phyloP scores from a whole-genome alignment of 35 echinoderm and acorn worm genomes.

The Chiridota heheva region DNA sequence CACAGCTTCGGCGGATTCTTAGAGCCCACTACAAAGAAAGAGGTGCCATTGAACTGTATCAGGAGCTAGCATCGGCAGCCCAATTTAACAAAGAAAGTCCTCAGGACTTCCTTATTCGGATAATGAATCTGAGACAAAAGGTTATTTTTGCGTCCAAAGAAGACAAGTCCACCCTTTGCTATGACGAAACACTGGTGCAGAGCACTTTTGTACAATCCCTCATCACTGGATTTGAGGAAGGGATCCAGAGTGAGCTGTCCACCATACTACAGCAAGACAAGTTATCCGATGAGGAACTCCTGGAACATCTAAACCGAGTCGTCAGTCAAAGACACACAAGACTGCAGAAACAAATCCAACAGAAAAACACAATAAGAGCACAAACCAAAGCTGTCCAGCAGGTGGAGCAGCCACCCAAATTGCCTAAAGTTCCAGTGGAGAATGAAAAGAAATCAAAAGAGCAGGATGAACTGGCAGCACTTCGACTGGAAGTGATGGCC shows the following conservation, averaged over 20 bases:
- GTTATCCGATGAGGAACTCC: constrained; percentile 30
- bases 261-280: not conserved
- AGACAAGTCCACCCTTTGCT: not conserved
- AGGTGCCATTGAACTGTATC: constrained; percentile 51
- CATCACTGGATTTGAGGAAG: constrained; percentile 37
- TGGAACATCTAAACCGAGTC: constrained; percentile 20
- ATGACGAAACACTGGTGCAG: constrained; percentile 41
- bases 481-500: no score
- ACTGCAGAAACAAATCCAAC: constrained; percentile 2
- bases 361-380: no score
- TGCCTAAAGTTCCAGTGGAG: no score
- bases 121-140: constrained; percentile 51
- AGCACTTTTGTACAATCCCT: constrained; percentile 49
- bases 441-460: no score
- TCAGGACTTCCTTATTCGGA: constrained; percentile 47
- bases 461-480: no score
- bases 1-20: constrained; percentile 23
- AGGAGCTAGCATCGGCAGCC: constrained; percentile 37
- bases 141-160: constrained; percentile 62
- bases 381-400: constrained; percentile 24
- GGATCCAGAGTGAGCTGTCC: constrained; percentile 11
- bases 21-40: constrained; percentile 60
- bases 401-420: no score
- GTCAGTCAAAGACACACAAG: constrained; percentile 9
- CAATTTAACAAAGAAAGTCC: constrained; percentile 31